Percentiles rank a stretch among this genome's conserved stretches.
Evolutionary conservation across 2,888 invertebrate genomes (phyloP).

Genomic region (Smittia sp.): DNA sequence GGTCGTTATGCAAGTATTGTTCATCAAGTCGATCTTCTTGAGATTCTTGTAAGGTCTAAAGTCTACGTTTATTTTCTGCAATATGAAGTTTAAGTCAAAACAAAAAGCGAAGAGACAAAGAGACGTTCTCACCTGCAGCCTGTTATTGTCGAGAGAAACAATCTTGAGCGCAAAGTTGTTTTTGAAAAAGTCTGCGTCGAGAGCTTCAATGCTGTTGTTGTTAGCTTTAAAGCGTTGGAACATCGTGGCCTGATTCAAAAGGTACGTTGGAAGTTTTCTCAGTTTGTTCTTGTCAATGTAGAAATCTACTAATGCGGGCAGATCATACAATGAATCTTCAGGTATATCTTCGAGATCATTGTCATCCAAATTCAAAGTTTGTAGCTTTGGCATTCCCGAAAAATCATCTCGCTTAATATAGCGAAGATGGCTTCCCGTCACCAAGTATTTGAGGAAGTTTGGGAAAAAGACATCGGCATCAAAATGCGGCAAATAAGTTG

Average conservation of each 20-base stretch:
- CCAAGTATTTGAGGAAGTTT: neutral
- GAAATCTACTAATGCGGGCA: neutral
- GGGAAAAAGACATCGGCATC: conserved; percentile 3
- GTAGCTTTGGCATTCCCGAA: conserved; percentile 8
- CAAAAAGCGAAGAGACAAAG: too few species aligned
- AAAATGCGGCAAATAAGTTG: neutral
- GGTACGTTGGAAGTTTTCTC: neutral
- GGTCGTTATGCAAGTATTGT: neutral
- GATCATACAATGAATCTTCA: neutral
- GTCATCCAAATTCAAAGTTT: neutral
- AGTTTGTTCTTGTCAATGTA: neutral
- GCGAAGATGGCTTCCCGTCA: neutral
- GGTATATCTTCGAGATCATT: neutral
- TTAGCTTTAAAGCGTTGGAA: neutral
- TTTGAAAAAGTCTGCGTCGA: neutral
- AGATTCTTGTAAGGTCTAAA: conserved; percentile 7
- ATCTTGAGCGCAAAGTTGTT: neutral
- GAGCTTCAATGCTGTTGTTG: neutral
- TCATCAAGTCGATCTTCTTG: neutral
- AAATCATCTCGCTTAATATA: neutral
- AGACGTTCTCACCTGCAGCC: too few species aligned
- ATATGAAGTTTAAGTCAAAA: too few species aligned
- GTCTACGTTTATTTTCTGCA: neutral
- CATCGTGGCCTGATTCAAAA: neutral
- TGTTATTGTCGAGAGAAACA: neutral